phyloP scores from a whole-genome alignment of 1,140 invertebrate species.

The Pemphigus obesinymphae region DNA sequence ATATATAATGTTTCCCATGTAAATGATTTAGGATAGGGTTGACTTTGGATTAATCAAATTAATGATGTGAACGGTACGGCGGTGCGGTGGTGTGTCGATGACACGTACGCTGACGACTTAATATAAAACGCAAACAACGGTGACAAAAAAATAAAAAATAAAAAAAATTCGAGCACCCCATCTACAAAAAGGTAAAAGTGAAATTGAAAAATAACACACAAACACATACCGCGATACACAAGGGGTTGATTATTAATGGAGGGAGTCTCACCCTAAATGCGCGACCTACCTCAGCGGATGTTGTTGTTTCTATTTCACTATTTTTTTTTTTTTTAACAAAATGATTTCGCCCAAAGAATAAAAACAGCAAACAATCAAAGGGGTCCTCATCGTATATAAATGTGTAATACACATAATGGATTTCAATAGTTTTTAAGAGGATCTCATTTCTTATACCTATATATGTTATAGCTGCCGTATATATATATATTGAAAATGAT shows the following conservation, averaged over 20 bases:
- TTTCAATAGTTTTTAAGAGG: background rate
- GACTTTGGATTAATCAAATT: conserved; percentile 2
- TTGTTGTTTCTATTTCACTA: background rate
- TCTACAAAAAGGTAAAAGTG: background rate
- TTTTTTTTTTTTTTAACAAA: background rate
- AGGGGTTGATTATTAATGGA: conserved; percentile 22
- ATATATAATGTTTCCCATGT: background rate
- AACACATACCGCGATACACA: background rate
- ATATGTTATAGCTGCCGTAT: background rate
- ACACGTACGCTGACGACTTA: conserved; percentile 4
- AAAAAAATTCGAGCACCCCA: background rate
- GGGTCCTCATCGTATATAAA: background rate
- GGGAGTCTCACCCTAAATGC: background rate
- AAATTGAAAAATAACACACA: background rate
- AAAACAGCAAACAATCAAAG: background rate
- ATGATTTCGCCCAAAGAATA: background rate
- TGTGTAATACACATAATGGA: background rate
- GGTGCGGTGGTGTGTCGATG: background rate
- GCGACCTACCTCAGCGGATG: background rate
- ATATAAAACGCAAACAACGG: conserved; percentile 12
- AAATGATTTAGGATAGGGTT: background rate
- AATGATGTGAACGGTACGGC: background rate
- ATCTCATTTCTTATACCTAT: background rate
- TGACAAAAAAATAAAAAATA: background rate
- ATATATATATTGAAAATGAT: background rate